Evolutionary conservation across 2,888 invertebrate genomes (phyloP), one percentile per base, ranked within the genome.

Genomic region (Heliconius cydno): DNA sequence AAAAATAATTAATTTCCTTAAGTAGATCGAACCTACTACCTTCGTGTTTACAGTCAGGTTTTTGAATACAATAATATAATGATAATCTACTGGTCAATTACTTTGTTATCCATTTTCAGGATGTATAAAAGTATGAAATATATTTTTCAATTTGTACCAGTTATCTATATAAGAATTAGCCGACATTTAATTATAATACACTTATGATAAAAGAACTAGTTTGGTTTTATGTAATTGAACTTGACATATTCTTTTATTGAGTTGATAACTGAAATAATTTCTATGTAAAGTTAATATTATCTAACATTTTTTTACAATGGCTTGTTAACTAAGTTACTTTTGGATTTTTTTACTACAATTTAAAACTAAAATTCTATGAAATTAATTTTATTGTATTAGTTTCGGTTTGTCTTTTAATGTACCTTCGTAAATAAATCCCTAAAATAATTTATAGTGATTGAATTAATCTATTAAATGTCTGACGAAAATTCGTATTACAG

Each of bases 131-230:
- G 22, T 19, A 52, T 19, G 7, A 22, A 52, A 52, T 52, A 22
- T 52, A 22, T 22, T 52, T 7, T 52, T 52, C 2, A 52, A 52
- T 22, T 52, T 52, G 2, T 12, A 41, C 41, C 12, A 12, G 41
- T 3, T 22, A 19, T 22, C 7, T 7, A 22, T 52, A 52, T 52
- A 52, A 52, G 52, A 52, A 52, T 52, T 60, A 60, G n/a, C 22
- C 10, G 60, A 60, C n/a, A n/a, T 60, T 60, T 12, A 60, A 60
- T 10, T 60, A 12, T n/a, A 60, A 19, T n/a, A 60, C 60, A 60
- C n/a, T 60, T n/a, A 38, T 68, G 22, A 68, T 68, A 68, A n/a
- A n/a, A 68, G 5, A 68, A 38, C 38, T 68, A 38, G 68, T 68
- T 68, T 68, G 13, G 1, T 30, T 68, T 13, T 67, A 68, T n/a